A percentile compares a stretch with the other conserved stretches of the same genome.
Conservation (phyloP, 1,140 invertebrate species). For the Lepidotrigona ventralis region DNA sequence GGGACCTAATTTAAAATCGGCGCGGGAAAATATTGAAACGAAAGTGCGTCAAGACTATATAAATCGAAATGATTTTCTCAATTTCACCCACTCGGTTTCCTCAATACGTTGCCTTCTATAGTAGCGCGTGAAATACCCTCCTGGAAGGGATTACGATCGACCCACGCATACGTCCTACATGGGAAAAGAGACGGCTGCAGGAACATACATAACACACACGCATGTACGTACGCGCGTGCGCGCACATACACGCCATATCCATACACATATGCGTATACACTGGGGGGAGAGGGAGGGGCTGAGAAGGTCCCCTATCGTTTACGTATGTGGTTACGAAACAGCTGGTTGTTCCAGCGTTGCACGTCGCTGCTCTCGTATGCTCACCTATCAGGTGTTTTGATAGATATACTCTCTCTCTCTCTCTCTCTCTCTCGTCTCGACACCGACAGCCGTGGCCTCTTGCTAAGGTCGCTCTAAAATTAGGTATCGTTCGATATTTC, state of each 20-base stretch:
- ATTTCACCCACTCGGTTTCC: conserved; percentile 43
- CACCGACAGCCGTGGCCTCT: conserved; percentile 33
- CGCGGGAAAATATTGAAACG: not conserved
- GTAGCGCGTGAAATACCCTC: conserved; percentile 36
- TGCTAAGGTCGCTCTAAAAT: conserved; percentile 49
- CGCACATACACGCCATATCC: not conserved
- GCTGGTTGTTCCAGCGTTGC: conserved; percentile 44
- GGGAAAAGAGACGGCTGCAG: conserved; percentile 18
- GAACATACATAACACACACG: not conserved
- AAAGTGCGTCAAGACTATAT: not conserved
- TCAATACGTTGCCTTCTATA: conserved; percentile 40
- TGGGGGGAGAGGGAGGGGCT: not conserved
- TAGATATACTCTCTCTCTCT: conserved; percentile 8
- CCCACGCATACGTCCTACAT: conserved; percentile 40
- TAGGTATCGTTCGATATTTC: conserved; percentile 41
- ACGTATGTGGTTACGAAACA: conserved; percentile 46
- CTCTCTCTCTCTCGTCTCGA: conserved; percentile 10
- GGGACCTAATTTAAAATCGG: not conserved
- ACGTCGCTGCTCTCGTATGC: conserved; percentile 29
- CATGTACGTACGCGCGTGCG: not conserved
- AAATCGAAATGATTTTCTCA: conserved; percentile 24
- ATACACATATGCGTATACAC: no score
- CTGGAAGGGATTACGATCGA: conserved; percentile 25
- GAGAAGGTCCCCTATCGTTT: conserved; percentile 28
- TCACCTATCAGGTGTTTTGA: conserved; percentile 48